A percentile compares a stretch with the other conserved stretches of the same genome.
These are phyloP conservation scores for Mantis religiosa DNA, from an alignment of 2,888 invertebrate genomes.

Conservation along the genomic window DNA sequence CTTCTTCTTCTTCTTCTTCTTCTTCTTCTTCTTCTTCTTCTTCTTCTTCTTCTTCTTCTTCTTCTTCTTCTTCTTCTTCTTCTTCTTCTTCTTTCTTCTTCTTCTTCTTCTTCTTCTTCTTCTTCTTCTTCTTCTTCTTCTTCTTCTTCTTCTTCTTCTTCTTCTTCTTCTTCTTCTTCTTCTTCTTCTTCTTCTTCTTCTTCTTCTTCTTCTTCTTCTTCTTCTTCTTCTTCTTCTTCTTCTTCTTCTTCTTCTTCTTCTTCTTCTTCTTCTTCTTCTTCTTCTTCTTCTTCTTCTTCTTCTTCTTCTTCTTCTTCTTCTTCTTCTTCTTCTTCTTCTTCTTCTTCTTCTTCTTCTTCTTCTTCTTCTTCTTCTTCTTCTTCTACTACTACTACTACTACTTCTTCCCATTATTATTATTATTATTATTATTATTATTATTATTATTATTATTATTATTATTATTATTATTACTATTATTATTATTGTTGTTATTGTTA, in stretches of 20 bases:
- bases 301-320: slow-evolving; percentile 3
- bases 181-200: background rate
- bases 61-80: background rate
- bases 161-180: background rate
- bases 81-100: background rate
- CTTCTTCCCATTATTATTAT: background rate
- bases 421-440: background rate
- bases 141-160: background rate
- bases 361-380: background rate
- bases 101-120: background rate
- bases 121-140: background rate
- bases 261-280: background rate
- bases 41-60: background rate
- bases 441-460: slow-evolving; percentile 1
- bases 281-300: slow-evolving; percentile 3
- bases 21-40: background rate
- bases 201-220: background rate
- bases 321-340: background rate
- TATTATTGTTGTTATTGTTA: too few relatives aligned
- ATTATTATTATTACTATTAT: too few relatives aligned
- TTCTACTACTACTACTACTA: slow-evolving; percentile 6
- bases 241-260: background rate
- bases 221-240: background rate
- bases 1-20: background rate
- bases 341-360: background rate